A percentile compares a stretch with the other conserved stretches of the same genome.
These are phyloP conservation scores for Eudemis profundana DNA, from an alignment of 2,888 invertebrate species.

Conservation along the genomic window DNA sequence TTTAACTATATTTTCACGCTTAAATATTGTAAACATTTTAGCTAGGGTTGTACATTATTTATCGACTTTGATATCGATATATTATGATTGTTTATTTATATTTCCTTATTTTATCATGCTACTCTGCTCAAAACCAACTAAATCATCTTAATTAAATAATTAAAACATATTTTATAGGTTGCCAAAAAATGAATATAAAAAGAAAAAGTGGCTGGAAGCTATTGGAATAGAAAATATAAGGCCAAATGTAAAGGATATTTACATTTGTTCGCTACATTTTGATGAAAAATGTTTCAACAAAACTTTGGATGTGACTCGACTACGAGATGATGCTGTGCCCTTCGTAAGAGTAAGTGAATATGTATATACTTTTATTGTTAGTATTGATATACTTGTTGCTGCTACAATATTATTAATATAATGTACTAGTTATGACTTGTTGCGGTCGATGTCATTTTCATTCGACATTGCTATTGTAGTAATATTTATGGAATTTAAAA, in stretches of 20 bases:
- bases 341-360: too few species aligned
- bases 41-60: slow-evolving; percentile 12
- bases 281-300: background rate
- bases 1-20: background rate
- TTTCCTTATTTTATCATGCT: slow-evolving; percentile 8
- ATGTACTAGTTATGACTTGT: too few species aligned
- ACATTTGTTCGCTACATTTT: background rate
- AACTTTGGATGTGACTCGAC: background rate
- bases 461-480: too few species aligned
- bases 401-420: too few species aligned
- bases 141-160: background rate
- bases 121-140: slow-evolving; percentile 2
- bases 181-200: too few species aligned
- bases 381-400: too few species aligned
- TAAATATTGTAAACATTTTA: background rate
- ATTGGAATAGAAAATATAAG: slow-evolving; percentile 23
- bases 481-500: too few species aligned
- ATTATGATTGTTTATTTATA: background rate
- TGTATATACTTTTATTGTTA: too few species aligned
- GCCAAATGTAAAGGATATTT: background rate
- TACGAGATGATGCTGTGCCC: background rate
- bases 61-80: slow-evolving; percentile 13
- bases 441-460: too few species aligned
- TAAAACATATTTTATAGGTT: too few species aligned
- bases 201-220: slow-evolving; percentile 19